Evolutionary conservation across 2,888 invertebrate species (phyloP).

Genomic region (Diaprepes abbreviatus): DNA sequence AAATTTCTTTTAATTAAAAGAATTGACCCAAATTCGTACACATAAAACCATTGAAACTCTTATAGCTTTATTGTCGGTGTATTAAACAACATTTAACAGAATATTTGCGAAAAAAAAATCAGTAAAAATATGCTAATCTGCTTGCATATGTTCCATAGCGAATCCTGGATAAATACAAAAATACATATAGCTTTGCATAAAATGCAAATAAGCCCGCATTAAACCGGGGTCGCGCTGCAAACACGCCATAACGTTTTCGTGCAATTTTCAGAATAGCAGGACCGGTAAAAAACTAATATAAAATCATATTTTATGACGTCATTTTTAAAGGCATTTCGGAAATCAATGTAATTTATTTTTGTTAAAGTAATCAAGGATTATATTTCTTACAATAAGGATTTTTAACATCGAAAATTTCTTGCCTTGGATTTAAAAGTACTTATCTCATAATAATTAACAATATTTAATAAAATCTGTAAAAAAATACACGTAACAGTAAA

Average conservation of each 20-base stretch:
- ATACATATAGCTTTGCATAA: constrained; percentile 38
- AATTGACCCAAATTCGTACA: too few relatives aligned
- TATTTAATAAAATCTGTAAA: too few relatives aligned
- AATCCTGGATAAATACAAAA: constrained; percentile 35
- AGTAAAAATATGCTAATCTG: constrained; percentile 5
- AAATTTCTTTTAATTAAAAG: too few relatives aligned
- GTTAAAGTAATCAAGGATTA: too few relatives aligned
- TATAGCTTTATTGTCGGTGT: not conserved
- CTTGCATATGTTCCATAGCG: constrained; percentile 5
- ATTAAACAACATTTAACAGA: not conserved
- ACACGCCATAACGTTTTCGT: constrained; percentile 20
- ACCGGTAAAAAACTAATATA: constrained; percentile 15
- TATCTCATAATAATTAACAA: too few relatives aligned
- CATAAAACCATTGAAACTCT: too few relatives aligned
- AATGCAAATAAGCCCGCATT: constrained; percentile 39
- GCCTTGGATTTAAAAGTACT: too few relatives aligned
- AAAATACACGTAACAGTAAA: too few relatives aligned
- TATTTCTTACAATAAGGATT: too few relatives aligned
- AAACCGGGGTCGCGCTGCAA: constrained; percentile 12
- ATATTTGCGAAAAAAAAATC: not conserved
- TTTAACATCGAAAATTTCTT: too few relatives aligned
- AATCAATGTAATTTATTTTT: too few relatives aligned
- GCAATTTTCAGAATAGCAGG: constrained; percentile 18
- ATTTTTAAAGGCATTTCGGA: too few relatives aligned
- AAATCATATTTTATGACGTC: not conserved